Conservation (phyloP, 2,113 vertebrate species). For the Tachysurus fulvidraco region DNA sequence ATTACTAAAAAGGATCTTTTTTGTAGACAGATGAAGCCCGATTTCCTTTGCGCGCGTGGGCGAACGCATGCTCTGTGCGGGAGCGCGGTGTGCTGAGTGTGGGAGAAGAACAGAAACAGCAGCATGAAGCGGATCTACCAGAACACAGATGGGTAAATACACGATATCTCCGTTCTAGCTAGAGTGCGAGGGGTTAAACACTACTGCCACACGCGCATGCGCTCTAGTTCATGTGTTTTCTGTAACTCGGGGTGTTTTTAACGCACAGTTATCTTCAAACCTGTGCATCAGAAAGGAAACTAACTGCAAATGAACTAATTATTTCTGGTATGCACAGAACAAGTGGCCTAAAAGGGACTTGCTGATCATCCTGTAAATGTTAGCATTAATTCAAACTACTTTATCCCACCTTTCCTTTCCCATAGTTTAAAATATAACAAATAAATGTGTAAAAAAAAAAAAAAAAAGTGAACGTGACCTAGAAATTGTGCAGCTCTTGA, state of each 20-base stretch:
- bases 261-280: not conserved
- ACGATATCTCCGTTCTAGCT: no score
- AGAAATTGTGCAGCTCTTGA: no score
- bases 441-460: no score
- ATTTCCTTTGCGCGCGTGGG: conserved; percentile 63
- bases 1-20: not conserved
- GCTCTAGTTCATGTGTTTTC: not conserved
- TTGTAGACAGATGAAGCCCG: conserved; percentile 67
- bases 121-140: conserved; percentile 48
- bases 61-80: conserved; percentile 61
- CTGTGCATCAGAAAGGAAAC: not conserved
- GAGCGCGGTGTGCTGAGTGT: conserved; percentile 54
- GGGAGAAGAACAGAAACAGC: conserved; percentile 53
- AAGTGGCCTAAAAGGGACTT: no score
- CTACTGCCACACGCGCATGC: not conserved
- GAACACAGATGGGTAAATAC: conserved; percentile 66
- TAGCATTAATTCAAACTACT: no score
- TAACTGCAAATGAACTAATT: no score
- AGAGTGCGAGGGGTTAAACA: not conserved
- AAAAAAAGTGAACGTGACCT: no score
- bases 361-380: not conserved
- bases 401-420: not conserved
- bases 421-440: no score
- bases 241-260: not conserved
- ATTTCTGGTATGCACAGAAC: not conserved